A percentile compares a stretch with the other conserved stretches of the same genome.
phyloP scores from a whole-genome alignment of 1,140 invertebrate genomes.

The Sycophaga agraensis region DNA sequence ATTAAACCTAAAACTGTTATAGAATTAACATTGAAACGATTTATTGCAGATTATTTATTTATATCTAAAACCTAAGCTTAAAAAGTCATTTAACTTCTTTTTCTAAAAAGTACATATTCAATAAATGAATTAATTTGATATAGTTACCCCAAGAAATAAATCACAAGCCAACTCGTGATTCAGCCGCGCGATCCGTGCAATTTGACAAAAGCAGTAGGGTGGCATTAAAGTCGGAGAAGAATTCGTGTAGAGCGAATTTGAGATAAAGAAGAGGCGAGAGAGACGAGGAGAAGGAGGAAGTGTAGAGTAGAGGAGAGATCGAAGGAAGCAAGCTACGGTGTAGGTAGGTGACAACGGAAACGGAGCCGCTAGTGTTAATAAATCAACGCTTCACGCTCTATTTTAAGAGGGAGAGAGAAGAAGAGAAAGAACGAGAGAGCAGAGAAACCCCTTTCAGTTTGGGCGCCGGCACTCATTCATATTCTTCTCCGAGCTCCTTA shows the following conservation, averaged over 20 bases:
- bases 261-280: constrained; percentile 2
- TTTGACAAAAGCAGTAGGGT: constrained; percentile 21
- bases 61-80: too few relatives aligned
- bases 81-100: too few relatives aligned
- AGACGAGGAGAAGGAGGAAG: too few relatives aligned
- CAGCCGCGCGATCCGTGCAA: constrained; percentile 9
- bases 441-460: constrained; percentile 10
- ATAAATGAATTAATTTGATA: constrained; percentile 28
- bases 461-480: constrained; percentile 26
- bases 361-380: constrained; percentile 27
- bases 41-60: too few relatives aligned
- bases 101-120: too few relatives aligned
- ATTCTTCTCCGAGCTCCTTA: constrained; percentile 17
- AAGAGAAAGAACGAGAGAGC: background rate
- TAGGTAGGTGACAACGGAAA: constrained; percentile 33
- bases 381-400: constrained; percentile 38
- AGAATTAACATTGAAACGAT: too few relatives aligned
- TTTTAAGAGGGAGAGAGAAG: constrained; percentile 27
- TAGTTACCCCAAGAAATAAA: constrained; percentile 1
- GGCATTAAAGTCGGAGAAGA: constrained; percentile 20
- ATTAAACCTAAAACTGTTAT: too few relatives aligned
- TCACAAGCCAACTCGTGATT: constrained; percentile 3
- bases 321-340: constrained; percentile 27
- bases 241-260: constrained; percentile 24
- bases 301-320: constrained; percentile 4